Conservation (phyloP, 2,797 vertebrate species). For the Sparidentex hasta region DNA sequence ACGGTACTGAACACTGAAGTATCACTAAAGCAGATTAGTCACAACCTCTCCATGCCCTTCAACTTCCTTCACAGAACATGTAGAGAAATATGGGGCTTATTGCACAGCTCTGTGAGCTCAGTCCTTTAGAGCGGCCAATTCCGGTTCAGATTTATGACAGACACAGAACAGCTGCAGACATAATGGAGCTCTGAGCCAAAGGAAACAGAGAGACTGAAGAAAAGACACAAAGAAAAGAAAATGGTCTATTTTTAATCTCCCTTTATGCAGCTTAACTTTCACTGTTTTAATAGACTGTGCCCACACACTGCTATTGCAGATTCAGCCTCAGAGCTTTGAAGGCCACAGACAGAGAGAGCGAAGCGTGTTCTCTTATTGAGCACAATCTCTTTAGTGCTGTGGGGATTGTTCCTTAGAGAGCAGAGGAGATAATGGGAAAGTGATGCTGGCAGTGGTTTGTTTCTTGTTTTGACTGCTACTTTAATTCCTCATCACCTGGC, state of each 20-base stretch:
- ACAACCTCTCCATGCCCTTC: constrained; percentile 42
- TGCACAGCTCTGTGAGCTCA: constrained; percentile 58
- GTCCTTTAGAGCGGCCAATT: constrained; percentile 50
- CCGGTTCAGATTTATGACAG: constrained; percentile 64
- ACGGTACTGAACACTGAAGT: constrained; percentile 28
- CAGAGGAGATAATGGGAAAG: constrained; percentile 35
- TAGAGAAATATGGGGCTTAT: constrained; percentile 65
- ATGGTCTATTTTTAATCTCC: constrained; percentile 56
- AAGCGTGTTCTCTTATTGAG: constrained; percentile 36
- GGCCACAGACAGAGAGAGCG: constrained; percentile 29
- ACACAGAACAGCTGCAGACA: constrained; percentile 60
- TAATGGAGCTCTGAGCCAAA: constrained; percentile 30
- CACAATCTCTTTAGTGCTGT: constrained; percentile 46
- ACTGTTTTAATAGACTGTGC: constrained; percentile 54
- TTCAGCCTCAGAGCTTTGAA: constrained; percentile 50
- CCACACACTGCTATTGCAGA: constrained; percentile 58
- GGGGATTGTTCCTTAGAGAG: constrained; percentile 44
- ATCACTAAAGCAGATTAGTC: constrained; percentile 31
- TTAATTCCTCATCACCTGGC: constrained; percentile 14
- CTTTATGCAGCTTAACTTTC: constrained; percentile 51
- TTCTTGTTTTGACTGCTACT: constrained; percentile 25
- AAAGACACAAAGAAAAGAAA: constrained; percentile 39
- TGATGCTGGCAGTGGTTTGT: constrained; percentile 25
- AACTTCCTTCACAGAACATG: constrained; percentile 53
- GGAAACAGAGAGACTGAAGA: constrained; percentile 39